phyloP scores from a whole-genome alignment of 2,888 invertebrate species.

The Eudemis profundana region DNA sequence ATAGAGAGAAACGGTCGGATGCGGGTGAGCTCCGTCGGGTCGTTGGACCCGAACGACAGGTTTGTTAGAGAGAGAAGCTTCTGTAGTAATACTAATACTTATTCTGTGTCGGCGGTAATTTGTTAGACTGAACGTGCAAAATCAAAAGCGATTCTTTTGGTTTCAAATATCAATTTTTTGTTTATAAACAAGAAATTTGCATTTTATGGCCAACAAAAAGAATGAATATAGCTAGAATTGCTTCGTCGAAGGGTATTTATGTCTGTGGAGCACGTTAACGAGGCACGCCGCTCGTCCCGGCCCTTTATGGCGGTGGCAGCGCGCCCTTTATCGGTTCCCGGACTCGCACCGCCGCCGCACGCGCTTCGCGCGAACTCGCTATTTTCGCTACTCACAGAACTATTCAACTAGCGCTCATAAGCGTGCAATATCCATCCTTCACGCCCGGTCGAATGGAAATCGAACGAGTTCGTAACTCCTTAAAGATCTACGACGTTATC shows the following conservation, averaged over 20 bases:
- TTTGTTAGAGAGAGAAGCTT: too few relatives aligned
- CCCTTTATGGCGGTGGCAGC: slow-evolving; percentile 67
- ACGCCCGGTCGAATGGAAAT: slow-evolving; percentile 68
- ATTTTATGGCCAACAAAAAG: too few relatives aligned
- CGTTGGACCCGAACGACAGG: too few relatives aligned
- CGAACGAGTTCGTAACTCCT: slow-evolving; percentile 55
- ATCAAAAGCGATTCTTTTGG: too few relatives aligned
- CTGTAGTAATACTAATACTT: too few relatives aligned
- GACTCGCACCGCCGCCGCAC: slow-evolving; percentile 76
- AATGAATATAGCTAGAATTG: slow-evolving; percentile 60
- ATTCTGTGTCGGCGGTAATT: too few relatives aligned
- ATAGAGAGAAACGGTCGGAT: too few relatives aligned
- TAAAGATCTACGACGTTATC: slow-evolving; percentile 42
- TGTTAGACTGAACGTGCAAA: too few relatives aligned
- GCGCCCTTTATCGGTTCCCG: slow-evolving; percentile 80
- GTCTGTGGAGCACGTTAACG: slow-evolving; percentile 75
- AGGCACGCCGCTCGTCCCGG: slow-evolving; percentile 68
- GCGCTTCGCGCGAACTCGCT: slow-evolving; percentile 76
- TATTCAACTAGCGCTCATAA: slow-evolving; percentile 59
- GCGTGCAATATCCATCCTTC: slow-evolving; percentile 67
- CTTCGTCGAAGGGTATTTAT: slow-evolving; percentile 79
- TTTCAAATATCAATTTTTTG: slow-evolving; percentile 3
- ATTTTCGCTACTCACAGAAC: slow-evolving; percentile 78
- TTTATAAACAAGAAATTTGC: slow-evolving; percentile 47
- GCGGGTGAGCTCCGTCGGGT: too few relatives aligned